Base-by-base conservation (phyloP, 2,888 invertebrate genomes). In the Elgonia sp. region DNA sequence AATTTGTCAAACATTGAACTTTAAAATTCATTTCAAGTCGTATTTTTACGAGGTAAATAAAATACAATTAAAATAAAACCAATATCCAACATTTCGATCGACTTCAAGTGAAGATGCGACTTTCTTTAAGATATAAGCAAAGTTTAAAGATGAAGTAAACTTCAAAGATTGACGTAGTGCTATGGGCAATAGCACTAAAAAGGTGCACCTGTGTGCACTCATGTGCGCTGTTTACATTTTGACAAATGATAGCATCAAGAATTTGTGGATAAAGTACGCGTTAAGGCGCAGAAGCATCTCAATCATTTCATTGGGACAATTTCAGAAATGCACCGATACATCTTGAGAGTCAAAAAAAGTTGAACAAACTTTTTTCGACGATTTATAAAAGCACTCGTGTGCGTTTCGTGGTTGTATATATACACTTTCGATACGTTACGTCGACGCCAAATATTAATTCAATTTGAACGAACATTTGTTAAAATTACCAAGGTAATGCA, bases 151-250 rank as follows among this genome's bases (percentile, higher is more conserved):
- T 57, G 55, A 57, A 75, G 46, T 75, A 67, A 75, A 75, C 42
- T 83, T 73, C 37, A 60, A 83, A 83, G 57, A 75, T 83, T 75
- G 67, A 60, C 50, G n/a, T 40, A 73, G 73, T 73, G 18, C 20
- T 73, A 73, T 82, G 81, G 63, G 73, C 46, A 65, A 73, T 73
- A 42, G 72, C 73, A 73, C 73, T 82, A 82, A 73, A 82, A 82
- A 40, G 65, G 65, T 46, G 81, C 81, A 73, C 73, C 81, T 82
- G 75, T 57, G 82, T 57, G 67, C 82, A 75, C 82, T 82, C 75
- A 62, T 57, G 82, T 29, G 21, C 42, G 42, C 37, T 75, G 57
- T 75, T 82, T 75, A 75, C 53, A 65, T 82, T 65, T 18, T 82
- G 67, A 75, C 21, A 67, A 67, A 65, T 75, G 73, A 82, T 67